Percentiles rank a stretch among this genome's conserved stretches.
These are phyloP conservation scores for Neoseiulus cucumeris DNA, from an alignment of 1,140 invertebrate species.

Conservation along the genomic window DNA sequence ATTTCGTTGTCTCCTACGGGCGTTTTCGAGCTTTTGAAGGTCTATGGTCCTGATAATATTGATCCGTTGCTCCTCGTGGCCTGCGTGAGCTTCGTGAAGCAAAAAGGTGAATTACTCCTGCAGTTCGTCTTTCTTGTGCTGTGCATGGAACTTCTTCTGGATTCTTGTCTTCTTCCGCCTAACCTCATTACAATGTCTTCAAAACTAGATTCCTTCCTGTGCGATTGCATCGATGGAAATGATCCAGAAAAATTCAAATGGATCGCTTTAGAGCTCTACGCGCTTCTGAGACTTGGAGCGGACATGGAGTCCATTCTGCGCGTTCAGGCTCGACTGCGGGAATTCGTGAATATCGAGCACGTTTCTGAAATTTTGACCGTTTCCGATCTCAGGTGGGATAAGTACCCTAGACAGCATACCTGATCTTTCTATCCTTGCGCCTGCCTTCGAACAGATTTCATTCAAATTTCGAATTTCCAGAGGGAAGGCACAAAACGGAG, in stretches of 20 bases:
- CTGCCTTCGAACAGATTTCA: no score
- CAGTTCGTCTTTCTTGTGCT: no score
- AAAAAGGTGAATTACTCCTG: neutral
- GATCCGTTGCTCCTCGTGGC: neutral
- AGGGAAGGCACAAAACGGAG: neutral
- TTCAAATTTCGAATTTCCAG: neutral
- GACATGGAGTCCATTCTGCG: neutral
- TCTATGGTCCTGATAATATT: neutral
- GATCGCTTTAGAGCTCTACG: neutral
- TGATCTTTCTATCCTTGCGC: no score
- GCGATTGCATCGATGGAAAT: neutral
- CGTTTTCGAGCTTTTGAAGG: neutral
- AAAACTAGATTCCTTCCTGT: neutral
- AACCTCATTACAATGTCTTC: no score
- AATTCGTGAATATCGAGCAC: no score
- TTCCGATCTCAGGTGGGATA: no score
- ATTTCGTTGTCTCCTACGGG: no score
- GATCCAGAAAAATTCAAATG: neutral
- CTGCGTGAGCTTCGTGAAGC: neutral
- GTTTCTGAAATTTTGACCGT: no score
- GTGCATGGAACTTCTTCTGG: no score
- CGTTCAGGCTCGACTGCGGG: neutral
- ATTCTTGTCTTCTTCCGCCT: no score
- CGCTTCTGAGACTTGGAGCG: neutral
- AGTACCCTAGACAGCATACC: no score